Percentiles rank a stretch among this genome's conserved stretches.
Conservation (phyloP, 2,888 invertebrate genomes). For the Latrodectus elegans region DNA sequence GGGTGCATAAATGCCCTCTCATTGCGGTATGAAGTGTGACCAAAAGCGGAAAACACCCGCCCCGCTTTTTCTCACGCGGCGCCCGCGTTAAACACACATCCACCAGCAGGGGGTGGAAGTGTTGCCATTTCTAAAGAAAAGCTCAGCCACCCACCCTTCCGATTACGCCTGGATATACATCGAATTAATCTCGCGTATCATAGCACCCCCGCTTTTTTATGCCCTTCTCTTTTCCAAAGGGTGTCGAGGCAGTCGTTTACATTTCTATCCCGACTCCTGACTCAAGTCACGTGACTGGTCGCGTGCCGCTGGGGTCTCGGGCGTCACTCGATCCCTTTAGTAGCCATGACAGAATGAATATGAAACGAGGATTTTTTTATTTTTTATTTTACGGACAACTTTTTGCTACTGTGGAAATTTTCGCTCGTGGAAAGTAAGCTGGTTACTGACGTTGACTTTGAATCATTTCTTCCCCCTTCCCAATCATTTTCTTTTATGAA, state of each 20-base stretch:
- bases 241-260: constrained; percentile 37
- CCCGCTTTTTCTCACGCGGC: constrained; percentile 40
- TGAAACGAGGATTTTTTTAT: constrained; percentile 23
- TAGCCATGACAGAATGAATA: constrained; percentile 49
- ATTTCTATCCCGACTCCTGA: constrained; percentile 40
- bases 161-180: constrained; percentile 38
- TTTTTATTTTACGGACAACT: constrained; percentile 1
- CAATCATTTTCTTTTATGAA: constrained; percentile 2
- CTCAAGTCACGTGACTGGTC: constrained; percentile 44
- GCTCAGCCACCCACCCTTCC: neutral
- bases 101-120: neutral
- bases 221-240: neutral
- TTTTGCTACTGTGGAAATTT: constrained; percentile 3
- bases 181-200: constrained; percentile 26
- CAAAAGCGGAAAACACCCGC: constrained; percentile 68
- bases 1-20: constrained; percentile 57
- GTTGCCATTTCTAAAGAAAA: neutral
- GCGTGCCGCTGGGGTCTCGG: constrained; percentile 25
- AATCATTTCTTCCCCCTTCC: neutral
- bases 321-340: constrained; percentile 19
- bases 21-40: constrained; percentile 59
- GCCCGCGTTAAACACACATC: constrained; percentile 7
- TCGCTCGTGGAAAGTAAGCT: neutral
- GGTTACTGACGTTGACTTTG: constrained; percentile 32
- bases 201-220: constrained; percentile 10